phyloP scores from a whole-genome alignment of 2,113 vertebrate species.

The Pelecanoides urinatrix region DNA sequence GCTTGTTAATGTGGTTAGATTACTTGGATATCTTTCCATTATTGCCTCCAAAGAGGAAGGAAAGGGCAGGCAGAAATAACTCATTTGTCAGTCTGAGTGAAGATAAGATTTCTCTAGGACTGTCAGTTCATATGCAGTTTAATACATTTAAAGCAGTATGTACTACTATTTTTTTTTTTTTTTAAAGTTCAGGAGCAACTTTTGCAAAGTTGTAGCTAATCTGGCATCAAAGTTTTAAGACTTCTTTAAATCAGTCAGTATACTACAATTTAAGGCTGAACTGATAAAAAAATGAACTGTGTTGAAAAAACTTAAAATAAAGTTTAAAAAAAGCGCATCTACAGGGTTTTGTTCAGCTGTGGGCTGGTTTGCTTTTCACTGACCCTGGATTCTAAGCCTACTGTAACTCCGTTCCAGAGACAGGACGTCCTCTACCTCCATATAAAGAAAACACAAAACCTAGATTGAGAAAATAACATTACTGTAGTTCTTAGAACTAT shows the following conservation, averaged over 20 bases:
- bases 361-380: background rate
- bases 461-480: background rate
- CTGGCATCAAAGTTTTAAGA: background rate
- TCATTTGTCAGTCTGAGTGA: constrained; percentile 15
- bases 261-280: background rate
- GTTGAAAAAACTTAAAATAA: background rate
- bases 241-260: background rate
- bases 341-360: background rate
- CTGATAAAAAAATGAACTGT: background rate
- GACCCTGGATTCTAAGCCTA: background rate
- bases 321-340: background rate
- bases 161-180: background rate
- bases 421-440: background rate
- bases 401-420: background rate
- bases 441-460: background rate
- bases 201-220: background rate
- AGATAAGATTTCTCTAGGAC: constrained; percentile 25
- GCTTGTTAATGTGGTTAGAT: constrained; percentile 31
- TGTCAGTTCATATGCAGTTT: background rate
- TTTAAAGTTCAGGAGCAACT: background rate
- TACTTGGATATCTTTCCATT: constrained; percentile 16
- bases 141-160: background rate
- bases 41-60: constrained; percentile 58
- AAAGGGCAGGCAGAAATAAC: constrained; percentile 55
- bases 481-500: background rate